phyloP scores from a whole-genome alignment of 2,113 vertebrate genomes.

The Dolichallabes microphthalmus region DNA sequence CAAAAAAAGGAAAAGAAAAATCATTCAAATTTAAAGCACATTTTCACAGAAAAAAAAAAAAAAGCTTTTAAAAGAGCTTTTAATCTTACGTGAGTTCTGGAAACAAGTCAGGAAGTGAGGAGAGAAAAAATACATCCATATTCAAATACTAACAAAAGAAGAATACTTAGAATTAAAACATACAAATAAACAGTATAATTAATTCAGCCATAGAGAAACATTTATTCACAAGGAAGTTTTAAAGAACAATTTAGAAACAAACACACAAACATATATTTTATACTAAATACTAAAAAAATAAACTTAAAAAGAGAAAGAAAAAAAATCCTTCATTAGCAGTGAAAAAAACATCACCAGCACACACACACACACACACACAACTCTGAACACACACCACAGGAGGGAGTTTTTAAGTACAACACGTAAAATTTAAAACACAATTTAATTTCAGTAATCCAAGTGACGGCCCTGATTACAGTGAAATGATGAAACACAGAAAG shows the following conservation, averaged over 20 bases:
- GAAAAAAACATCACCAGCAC: background rate
- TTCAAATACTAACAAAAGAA: too few species aligned
- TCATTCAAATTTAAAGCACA: background rate
- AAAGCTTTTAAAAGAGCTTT: background rate
- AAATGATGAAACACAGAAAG: background rate
- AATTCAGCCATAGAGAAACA: background rate
- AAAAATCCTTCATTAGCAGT: background rate
- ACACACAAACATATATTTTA: background rate
- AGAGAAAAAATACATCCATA: too few species aligned
- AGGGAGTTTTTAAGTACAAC: background rate
- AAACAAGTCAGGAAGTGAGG: too few species aligned
- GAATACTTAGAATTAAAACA: background rate
- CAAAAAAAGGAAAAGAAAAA: background rate
- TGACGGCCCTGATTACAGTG: background rate
- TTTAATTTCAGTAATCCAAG: background rate
- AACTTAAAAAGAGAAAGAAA: background rate
- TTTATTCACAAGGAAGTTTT: background rate
- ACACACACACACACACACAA: background rate
- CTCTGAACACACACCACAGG: background rate
- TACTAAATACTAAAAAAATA: background rate
- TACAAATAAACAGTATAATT: background rate
- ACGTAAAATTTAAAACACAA: background rate
- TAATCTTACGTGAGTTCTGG: too few species aligned
- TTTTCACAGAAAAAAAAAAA: background rate
- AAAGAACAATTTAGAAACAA: background rate